Base-by-base conservation (phyloP, 2,888 invertebrate genomes). In the Hipparchia sbordonii region DNA sequence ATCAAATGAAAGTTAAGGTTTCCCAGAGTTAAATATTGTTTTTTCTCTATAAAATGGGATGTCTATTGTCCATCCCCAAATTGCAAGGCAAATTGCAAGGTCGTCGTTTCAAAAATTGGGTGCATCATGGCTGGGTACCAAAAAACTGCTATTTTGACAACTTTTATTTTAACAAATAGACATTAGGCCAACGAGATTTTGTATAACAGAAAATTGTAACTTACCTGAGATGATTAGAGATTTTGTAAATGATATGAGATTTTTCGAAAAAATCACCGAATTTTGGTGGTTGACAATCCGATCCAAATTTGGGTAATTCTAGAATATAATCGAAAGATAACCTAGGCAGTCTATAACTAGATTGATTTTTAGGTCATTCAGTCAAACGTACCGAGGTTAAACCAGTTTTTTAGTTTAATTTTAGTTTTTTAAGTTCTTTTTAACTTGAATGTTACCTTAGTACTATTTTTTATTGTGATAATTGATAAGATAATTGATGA, bases 391-490 rank as follows among this genome's bases (percentile, higher is more conserved):
- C 5, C 23, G 6, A 52, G 10, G 52, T 52, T 23, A 65, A 52
- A 65, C 65, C 65, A 65, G 65, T 65, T 65, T 23, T 23, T 52
- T 65, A 65, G 65, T 65, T 23, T 52, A 52, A 52, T 65, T 51
- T 63, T 63, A 51, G 33, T 48, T 5, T 33, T 65, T 51, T 12
- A 33, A 33, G 6, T 6, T 52, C 52, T 51, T 52, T 65, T 51
- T 7, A 7, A 46, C 33, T 13, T 12, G 12, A 52, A 65, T 33
- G 65, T 65, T 65, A 65, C 65, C 65, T 52, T 52, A 52, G 65
- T 39, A 52, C 23, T 65, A 65, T 52, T 65, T 62, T 65, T 65
- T 33, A 65, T 12, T 65, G 65, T 65, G 65, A 65, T 65, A 65
- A 52, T 39, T 39, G 39, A 39, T 39, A 23, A 23, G 65, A 65